Conservation (phyloP, 2,113 vertebrate genomes). For the Egretta garzetta region DNA sequence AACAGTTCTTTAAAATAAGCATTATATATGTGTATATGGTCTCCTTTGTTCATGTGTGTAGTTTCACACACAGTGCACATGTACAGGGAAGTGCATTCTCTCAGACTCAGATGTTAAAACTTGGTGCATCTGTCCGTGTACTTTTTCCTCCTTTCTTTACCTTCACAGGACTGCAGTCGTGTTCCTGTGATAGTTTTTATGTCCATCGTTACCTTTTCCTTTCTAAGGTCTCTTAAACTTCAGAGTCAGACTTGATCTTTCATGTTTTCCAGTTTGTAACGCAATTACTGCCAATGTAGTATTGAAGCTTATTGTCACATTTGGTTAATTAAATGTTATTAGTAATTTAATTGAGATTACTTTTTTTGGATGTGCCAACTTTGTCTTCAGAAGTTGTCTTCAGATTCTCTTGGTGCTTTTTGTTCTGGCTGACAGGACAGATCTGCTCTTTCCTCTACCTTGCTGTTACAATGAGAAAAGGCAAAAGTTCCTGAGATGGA, state of each 20-base stretch:
- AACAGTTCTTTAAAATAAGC: background rate
- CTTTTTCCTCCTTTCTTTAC: background rate
- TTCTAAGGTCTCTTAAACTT: background rate
- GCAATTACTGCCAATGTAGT: background rate
- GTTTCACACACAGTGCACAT: background rate
- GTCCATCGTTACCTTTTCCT: background rate
- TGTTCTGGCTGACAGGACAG: background rate
- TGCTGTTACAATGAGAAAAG: background rate
- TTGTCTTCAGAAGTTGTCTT: background rate
- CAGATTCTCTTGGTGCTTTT: background rate
- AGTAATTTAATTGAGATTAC: background rate
- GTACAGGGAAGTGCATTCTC: background rate
- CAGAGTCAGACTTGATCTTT: background rate
- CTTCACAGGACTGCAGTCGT: rapidly evolving
- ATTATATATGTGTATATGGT: background rate
- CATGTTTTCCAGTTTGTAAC: background rate
- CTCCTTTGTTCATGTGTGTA: background rate
- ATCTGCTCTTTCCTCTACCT: background rate
- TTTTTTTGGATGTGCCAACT: background rate
- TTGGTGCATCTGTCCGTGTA: background rate
- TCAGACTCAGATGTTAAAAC: background rate
- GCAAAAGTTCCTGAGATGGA: background rate
- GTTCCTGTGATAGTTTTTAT: background rate
- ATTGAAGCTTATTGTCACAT: background rate
- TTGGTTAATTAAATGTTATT: background rate